Conservation (phyloP, 2,113 vertebrate genomes). For the Indicator maculatus region DNA sequence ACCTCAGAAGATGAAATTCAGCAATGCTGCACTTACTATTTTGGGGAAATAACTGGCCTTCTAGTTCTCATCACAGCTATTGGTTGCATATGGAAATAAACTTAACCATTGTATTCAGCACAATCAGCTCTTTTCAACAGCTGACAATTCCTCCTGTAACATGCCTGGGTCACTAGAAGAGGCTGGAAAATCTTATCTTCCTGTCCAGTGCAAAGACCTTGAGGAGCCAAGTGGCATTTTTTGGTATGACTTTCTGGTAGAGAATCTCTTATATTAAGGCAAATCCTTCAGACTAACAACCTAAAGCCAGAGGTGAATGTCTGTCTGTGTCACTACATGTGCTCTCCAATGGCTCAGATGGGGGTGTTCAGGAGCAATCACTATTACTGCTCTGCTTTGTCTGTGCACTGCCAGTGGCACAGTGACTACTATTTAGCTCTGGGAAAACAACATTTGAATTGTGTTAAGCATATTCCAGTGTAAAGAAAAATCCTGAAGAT, state of each 20-base stretch:
- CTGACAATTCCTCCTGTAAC: neutral
- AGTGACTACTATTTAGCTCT: neutral
- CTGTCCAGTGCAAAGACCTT: rapidly evolving
- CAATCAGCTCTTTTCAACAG: neutral
- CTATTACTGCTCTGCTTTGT: neutral
- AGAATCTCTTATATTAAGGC: rapidly evolving
- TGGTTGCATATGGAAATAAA: neutral
- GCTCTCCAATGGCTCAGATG: neutral
- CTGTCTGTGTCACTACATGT: neutral
- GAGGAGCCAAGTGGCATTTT: neutral
- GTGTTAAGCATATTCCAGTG: slow-evolving; percentile 48
- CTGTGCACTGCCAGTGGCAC: neutral
- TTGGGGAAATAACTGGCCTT: neutral
- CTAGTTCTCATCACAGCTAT: neutral
- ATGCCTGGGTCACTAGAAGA: neutral
- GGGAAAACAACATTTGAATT: slow-evolving; percentile 28
- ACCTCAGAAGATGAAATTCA: neutral
- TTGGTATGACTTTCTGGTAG: neutral
- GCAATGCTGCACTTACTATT: neutral
- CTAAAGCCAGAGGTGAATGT: neutral
- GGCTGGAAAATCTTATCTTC: neutral
- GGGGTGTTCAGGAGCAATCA: neutral
- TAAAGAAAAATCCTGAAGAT: slow-evolving; percentile 60
- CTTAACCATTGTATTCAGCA: neutral
- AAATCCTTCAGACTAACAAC: rapidly evolving